Base-by-base conservation (phyloP, 2,888 invertebrate species). In the Maniola hyperantus region DNA sequence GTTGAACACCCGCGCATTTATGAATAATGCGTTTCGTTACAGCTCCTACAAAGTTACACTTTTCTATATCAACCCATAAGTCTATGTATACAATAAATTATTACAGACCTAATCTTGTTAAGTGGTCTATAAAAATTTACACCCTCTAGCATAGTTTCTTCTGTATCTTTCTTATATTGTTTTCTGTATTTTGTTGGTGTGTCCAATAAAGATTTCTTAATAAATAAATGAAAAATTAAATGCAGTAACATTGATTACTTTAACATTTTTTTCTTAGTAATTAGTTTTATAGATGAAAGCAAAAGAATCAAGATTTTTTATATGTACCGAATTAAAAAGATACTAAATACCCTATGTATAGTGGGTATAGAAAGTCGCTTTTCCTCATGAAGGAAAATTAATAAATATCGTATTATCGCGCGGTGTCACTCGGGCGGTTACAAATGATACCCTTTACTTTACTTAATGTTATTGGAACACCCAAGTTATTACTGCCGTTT, bases 11-110 rank as follows among this genome's bases (percentile, higher is more conserved):
- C 79, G 74, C 74, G 73, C 74, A 73, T 82, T 83, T 86, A 86
- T 88, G 88, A 88, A 88, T 89, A 87, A 89, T 88, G 84, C 76
- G 77, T 77, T 81, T 81, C 81, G 81, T 84, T 80, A 83, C 83
- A 71, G 65, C 72, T 68, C 70, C 66, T 57, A 42, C 18, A 71
- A 72, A 74, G 64, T 75, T 71, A 71, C 73, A 74, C 69, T 74
- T 76, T 71, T 68, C 59, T 71, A 66, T 67, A 68, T 64, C 50
- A 20, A 34, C 18, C 55, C 57, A 61, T 36, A 53, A 44, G 20
- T 60, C 39, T 53, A 8, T n/a, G n/a, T n/a, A n/a, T 55, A 46
- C 26, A n/a, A 20, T 61, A 54, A 13, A 53, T 15, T 11, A 51
- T 26, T 46, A 44, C 33, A 46, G 44, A 34, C 42, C 33, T 65